phyloP scores from a whole-genome alignment of 1,140 invertebrate species.

The Drosophila kohkoa region DNA sequence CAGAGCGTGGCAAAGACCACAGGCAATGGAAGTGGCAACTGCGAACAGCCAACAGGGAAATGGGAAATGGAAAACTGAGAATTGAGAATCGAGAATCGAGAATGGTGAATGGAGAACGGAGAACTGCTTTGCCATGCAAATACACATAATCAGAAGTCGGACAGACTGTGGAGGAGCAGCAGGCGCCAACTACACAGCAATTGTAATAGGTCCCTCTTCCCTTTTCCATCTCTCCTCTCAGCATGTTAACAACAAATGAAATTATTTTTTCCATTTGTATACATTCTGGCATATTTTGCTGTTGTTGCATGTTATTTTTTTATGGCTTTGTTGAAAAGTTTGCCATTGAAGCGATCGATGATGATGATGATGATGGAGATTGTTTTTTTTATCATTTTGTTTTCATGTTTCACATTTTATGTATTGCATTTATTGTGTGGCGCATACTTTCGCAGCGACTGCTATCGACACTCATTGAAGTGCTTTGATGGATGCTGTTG shows the following conservation, averaged over 20 bases:
- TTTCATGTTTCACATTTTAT: constrained; percentile 30
- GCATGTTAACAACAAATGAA: constrained; percentile 52
- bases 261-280: constrained; percentile 75
- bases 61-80: background rate
- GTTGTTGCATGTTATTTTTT: constrained; percentile 49
- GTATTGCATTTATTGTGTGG: constrained; percentile 68
- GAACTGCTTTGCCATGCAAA: constrained; percentile 80
- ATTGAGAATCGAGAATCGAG: no score
- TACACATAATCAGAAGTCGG: constrained; percentile 74
- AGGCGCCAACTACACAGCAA: constrained; percentile 35
- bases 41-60: constrained; percentile 11
- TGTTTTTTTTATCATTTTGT: constrained; percentile 52
- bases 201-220: constrained; percentile 23
- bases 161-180: constrained; percentile 23
- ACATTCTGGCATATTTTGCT: constrained; percentile 29
- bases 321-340: constrained; percentile 69
- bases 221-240: background rate
- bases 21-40: constrained; percentile 19
- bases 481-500: constrained; percentile 62
- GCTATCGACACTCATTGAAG: constrained; percentile 74
- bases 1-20: constrained; percentile 45
- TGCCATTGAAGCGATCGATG: constrained; percentile 62
- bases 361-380: constrained; percentile 23
- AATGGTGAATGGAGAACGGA: background rate
- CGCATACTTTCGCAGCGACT: constrained; percentile 70